Percentiles rank a stretch among this genome's conserved stretches.
phyloP scores from a whole-genome alignment of 2,888 invertebrate genomes.

The Willowsia nigromaculata region DNA sequence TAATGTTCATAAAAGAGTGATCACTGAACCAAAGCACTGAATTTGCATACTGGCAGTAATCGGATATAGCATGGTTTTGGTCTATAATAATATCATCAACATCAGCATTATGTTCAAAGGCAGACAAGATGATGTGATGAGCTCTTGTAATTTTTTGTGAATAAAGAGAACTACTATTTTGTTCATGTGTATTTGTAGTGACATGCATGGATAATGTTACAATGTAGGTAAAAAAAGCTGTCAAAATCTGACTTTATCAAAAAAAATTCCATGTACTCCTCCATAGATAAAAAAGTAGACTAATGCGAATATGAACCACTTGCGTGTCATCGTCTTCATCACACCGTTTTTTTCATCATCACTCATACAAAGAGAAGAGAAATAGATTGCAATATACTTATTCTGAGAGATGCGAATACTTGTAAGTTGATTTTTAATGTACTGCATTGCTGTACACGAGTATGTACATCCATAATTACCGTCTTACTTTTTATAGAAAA shows the following conservation, averaged over 20 bases:
- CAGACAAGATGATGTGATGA: background rate
- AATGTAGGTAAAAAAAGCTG: background rate
- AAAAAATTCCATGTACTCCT: background rate
- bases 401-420: no score
- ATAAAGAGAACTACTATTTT: background rate
- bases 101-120: no score
- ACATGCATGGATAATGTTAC: background rate
- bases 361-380: background rate
- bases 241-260: conserved; percentile 1
- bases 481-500: background rate
- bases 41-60: background rate
- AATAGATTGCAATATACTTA: background rate
- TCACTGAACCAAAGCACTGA: background rate
- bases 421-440: no score
- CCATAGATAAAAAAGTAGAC: background rate
- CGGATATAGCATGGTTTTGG: background rate
- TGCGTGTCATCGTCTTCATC: background rate
- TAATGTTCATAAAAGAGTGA: background rate
- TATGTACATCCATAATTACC: background rate
- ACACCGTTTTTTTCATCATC: background rate
- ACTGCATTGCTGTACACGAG: no score
- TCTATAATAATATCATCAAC: background rate
- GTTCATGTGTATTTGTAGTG: background rate
- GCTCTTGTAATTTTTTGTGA: background rate
- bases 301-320: background rate